Percentiles rank a stretch among this genome's conserved stretches.
Conservation (phyloP, 1,140 invertebrate genomes). For the Polypedilum vanderplanki region DNA sequence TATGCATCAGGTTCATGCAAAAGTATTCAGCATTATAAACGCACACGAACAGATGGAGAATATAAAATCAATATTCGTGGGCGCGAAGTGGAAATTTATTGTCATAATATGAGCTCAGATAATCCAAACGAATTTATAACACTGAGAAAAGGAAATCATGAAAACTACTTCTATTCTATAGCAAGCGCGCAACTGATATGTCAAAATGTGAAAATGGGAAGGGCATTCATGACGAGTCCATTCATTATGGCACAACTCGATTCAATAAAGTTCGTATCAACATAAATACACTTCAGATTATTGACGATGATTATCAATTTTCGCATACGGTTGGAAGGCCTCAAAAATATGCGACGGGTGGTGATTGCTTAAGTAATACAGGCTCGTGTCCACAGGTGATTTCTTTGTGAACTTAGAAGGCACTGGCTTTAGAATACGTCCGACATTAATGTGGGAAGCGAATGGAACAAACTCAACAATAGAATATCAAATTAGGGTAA, state of each 20-base stretch:
- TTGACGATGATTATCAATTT: constrained; percentile 67
- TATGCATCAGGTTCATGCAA: constrained; percentile 33
- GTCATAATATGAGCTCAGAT: constrained; percentile 60
- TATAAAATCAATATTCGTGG: constrained; percentile 60
- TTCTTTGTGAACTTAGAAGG: constrained; percentile 75
- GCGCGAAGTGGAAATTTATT: constrained; percentile 59
- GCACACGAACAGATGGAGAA: constrained; percentile 53
- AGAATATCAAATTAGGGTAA: constrained; percentile 36
- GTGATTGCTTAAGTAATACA: constrained; percentile 73
- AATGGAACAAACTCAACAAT: constrained; percentile 37
- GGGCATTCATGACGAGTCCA: constrained; percentile 36
- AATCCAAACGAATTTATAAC: constrained; percentile 66
- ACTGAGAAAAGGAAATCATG: constrained; percentile 50
- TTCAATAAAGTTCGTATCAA: constrained; percentile 56
- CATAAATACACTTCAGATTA: constrained; percentile 49
- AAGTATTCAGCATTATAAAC: constrained; percentile 40
- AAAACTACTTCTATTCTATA: constrained; percentile 43
- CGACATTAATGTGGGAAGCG: constrained; percentile 38
- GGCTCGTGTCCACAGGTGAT: constrained; percentile 68
- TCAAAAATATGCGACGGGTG: constrained; percentile 70
- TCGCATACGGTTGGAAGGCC: constrained; percentile 50
- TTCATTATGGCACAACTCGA: constrained; percentile 48
- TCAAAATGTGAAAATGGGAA: constrained; percentile 36
- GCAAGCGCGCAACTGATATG: constrained; percentile 36
- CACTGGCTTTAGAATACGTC: constrained; percentile 54